Base-by-base conservation (phyloP, 1,140 invertebrate genomes). In the Drosophila gunungcola region DNA sequence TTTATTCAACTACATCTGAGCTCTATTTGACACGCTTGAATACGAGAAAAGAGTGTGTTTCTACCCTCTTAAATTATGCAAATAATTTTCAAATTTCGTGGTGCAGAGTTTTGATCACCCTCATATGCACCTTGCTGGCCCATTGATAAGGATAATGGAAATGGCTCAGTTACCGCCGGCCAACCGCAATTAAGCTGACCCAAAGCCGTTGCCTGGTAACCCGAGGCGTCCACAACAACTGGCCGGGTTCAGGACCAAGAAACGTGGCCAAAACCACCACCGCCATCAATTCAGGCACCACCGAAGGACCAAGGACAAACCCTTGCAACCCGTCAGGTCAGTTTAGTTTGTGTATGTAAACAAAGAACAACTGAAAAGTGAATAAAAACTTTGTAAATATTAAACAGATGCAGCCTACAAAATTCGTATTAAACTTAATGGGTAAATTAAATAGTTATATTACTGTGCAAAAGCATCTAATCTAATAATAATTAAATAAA, bases 141-240 rank as follows among this genome's bases (percentile, higher is more conserved):
- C 42, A 49, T 54, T 70, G 65, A 84, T 84, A 61, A 80, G 80
- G 56, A 83, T 82, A 82, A 78, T 67, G 64, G 41, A 57, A 84
- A 80, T 83, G 70, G 78, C 67, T 79, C 45, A 73, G 68, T 82
- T 78, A 78, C 61, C 80, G 42, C 74, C n/a, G 46, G 53, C 53
- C 64, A 79, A 89, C 83, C 83, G 63, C 84, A 86, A 88, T 83
- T 76, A 83, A 78, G 61, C 79, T 86, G 83, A 86, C 83, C 83
- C 56, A 86, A 77, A 86, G 83, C 84, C 75, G 83, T 86, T 83
- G 67, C 75, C 60, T 11, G 43, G 84, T 29, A 67, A 79, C 78
- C 25, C 7, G 27, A 42, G 13, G 51, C 53, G 69, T 48, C 57
- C 43, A 70, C 65, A 70, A 76, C 70, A 76, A 46, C 34, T 36